Base-by-base conservation (phyloP, 35 echinoderm and acorn worm genomes). In the Holothuria glaberrima region DNA sequence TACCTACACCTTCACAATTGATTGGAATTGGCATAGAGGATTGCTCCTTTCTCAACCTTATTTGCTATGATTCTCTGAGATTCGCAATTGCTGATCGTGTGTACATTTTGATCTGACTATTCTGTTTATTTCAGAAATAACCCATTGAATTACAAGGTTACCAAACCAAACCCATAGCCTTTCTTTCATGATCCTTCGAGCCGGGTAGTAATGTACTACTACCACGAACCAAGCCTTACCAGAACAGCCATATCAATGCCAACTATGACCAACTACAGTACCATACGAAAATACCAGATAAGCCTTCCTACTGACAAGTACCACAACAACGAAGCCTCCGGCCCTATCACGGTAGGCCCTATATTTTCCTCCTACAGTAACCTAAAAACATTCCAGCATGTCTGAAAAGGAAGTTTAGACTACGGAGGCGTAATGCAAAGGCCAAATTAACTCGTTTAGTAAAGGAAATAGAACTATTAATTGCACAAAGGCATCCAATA, bases 381-480 rank as follows among this genome's bases (percentile, higher is more conserved):
- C 36, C 36, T 41, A 7, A 41, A 4, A 2, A 41, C 36, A 41
- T 30, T 13, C 66, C 25, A 69, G 2, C 3, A 30, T 24, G 25
- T 26, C 31, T 12, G 31, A 69, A 12, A 69, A n/a, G n/a, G 31
- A 69, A 69, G 25, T 1, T 16, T 28, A 21, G 31, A 69, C 31
- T 26, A 27, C n/a, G 25, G 10, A 69, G 66, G 24, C 31, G 50
- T 17, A 24, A 69, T 33, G 31, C 66, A 6, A 69, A 69, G 25
- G 66, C 21, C 10, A 69, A 69, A 29, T 69, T 25, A 69, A 69
- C 66, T 69, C 66, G 31, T 17, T 22, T 69, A 69, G 66, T 69
- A 27, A 30, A 69, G 31, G 66, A 16, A 7, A 21, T 24, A 7
- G 62, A 28, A 65, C 18, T 65, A 24, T 41, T 41, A 41, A 25